Conservation (phyloP, 2,797 vertebrate species). For the Cuculus canorus region DNA sequence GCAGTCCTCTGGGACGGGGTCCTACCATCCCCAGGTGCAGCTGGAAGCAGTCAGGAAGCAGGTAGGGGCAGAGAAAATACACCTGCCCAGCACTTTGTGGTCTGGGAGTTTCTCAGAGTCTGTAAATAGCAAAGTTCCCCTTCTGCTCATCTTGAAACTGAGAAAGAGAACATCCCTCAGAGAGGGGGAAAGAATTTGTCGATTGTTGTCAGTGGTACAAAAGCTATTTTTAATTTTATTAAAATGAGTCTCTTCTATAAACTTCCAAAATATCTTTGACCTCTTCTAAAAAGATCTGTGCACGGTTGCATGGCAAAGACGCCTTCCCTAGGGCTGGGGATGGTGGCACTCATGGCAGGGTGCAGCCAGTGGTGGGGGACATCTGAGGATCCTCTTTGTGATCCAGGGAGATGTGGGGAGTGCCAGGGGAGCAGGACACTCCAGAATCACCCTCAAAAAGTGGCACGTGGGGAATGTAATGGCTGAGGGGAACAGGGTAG, state of each 20-base stretch:
- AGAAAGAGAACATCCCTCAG: background rate
- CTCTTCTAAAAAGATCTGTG: background rate
- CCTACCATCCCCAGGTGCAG: accelerated
- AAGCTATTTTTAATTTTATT: conserved; percentile 30
- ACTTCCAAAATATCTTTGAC: background rate
- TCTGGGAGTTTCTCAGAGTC: background rate
- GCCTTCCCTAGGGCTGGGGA: accelerated
- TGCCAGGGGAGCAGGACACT: background rate
- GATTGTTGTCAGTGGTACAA: background rate
- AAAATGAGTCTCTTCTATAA: conserved; percentile 25
- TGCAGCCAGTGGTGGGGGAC: background rate
- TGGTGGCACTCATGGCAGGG: background rate
- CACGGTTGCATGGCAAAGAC: accelerated
- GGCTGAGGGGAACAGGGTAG: background rate
- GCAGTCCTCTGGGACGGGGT: accelerated
- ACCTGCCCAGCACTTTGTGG: accelerated
- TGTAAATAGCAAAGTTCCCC: conserved; percentile 1
- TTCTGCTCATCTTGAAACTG: conserved; percentile 20
- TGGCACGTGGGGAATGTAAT: accelerated
- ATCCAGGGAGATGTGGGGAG: background rate
- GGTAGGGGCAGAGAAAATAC: background rate
- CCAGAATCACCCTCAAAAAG: background rate
- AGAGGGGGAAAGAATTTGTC: background rate
- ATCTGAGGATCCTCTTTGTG: background rate
- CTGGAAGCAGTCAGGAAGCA: background rate